These are phyloP conservation scores for Ypsolopha scabrella DNA, from an alignment of 2,888 invertebrate genomes.

Conservation along the genomic window DNA sequence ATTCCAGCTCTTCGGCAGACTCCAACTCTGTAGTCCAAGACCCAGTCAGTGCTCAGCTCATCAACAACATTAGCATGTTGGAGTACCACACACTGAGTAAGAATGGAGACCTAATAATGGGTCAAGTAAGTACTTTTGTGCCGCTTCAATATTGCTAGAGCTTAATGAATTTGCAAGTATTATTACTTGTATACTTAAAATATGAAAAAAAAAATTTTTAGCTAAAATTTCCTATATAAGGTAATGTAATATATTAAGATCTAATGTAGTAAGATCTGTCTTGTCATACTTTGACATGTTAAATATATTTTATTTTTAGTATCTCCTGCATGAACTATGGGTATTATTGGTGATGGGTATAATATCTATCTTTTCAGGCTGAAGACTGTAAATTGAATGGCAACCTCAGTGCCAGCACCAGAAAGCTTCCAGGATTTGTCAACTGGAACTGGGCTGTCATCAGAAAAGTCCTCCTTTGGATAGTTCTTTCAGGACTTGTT, in stretches of 20 bases:
- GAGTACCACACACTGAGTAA: conserved; percentile 64
- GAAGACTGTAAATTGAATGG: conserved; percentile 68
- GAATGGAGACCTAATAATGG: conserved; percentile 55
- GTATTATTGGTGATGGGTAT: too few relatives aligned
- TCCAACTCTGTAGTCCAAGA: conserved; percentile 63
- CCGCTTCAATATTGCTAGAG: background rate
- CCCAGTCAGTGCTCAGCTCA: conserved; percentile 64
- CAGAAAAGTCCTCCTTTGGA: conserved; percentile 78
- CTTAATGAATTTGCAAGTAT: background rate
- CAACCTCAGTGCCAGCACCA: conserved; percentile 46
- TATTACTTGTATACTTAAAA: conserved; percentile 9
- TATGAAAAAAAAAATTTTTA: too few relatives aligned
- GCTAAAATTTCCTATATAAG: too few relatives aligned
- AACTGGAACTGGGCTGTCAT: conserved; percentile 89
- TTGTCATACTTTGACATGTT: too few relatives aligned
- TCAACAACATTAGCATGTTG: conserved; percentile 65
- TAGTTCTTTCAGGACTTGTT: conserved; percentile 78
- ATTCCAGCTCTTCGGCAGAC: conserved; percentile 62
- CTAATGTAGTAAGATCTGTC: too few relatives aligned
- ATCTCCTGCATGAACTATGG: too few relatives aligned
- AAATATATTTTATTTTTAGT: too few relatives aligned
- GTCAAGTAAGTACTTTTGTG: conserved; percentile 36
- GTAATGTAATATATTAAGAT: background rate
- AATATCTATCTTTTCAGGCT: conserved; percentile 52
- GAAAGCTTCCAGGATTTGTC: conserved; percentile 72